A percentile compares a stretch with the other conserved stretches of the same genome.
Conservation (phyloP, 2,113 vertebrate species). For the Gobio gobio region DNA sequence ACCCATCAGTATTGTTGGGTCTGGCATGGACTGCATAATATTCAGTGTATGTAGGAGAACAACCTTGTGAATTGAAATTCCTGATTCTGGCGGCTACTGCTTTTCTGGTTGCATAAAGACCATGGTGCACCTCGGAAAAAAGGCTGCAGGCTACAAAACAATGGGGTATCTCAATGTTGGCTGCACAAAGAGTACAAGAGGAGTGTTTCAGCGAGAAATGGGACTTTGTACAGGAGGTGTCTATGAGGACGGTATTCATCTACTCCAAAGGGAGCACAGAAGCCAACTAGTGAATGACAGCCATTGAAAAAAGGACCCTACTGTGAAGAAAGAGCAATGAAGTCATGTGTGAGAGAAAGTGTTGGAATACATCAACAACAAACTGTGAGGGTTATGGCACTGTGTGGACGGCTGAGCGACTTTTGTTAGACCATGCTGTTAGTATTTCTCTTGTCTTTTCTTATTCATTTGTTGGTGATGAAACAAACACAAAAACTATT, state of each 20-base stretch:
- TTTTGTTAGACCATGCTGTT: background rate
- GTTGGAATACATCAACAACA: conserved; percentile 39
- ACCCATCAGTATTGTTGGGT: background rate
- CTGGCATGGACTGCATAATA: background rate
- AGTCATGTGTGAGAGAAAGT: conserved; percentile 36
- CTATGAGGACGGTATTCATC: conserved; percentile 4
- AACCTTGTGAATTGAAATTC: background rate
- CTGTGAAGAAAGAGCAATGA: conserved; percentile 27
- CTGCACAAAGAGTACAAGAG: conserved; percentile 17
- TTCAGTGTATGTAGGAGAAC: background rate
- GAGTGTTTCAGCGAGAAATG: conserved; percentile 3
- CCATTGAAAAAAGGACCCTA: background rate
- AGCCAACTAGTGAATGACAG: conserved; percentile 33
- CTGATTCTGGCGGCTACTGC: background rate
- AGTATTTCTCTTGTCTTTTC: conserved; percentile 13
- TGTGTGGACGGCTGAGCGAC: conserved; percentile 21
- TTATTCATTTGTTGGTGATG: conserved; percentile 16
- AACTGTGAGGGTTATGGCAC: conserved; percentile 32
- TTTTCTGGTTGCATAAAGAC: conserved; percentile 1
- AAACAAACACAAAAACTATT: conserved; percentile 5
- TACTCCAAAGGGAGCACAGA: conserved; percentile 15
- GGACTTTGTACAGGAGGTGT: conserved; percentile 11
- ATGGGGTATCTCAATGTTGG: conserved; percentile 4
- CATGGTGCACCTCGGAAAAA: background rate
- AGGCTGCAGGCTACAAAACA: conserved; percentile 11